Evolutionary conservation across 2,113 vertebrate species (phyloP).

Genomic region (Apaloderma vittatum): DNA sequence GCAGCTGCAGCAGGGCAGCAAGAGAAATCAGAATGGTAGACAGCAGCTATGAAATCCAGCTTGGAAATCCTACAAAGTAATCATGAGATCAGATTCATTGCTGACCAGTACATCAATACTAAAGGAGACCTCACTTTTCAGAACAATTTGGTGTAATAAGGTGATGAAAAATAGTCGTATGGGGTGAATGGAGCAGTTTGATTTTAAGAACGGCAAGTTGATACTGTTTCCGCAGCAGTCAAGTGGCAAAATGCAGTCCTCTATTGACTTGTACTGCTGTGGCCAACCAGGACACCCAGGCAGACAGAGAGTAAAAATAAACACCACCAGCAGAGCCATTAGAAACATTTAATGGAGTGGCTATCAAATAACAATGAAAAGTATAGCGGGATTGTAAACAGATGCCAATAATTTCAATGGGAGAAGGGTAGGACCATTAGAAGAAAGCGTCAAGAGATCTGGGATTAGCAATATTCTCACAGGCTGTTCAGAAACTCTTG

Average conservation of each 20-base stretch:
- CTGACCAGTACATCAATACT: conserved; percentile 17
- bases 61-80: not conserved
- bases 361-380: not conserved
- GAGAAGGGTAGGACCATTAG: not conserved
- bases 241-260: not conserved
- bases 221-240: not conserved
- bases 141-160: not conserved
- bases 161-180: not conserved
- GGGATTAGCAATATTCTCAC: not conserved
- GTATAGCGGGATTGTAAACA: not conserved
- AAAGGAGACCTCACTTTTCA: not conserved
- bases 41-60: not conserved
- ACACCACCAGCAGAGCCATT: not conserved
- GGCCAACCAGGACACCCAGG: not conserved
- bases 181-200: not conserved
- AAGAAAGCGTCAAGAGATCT: not conserved
- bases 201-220: not conserved
- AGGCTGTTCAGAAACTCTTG: not conserved
- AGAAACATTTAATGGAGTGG: not conserved
- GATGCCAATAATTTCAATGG: not conserved
- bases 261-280: not conserved
- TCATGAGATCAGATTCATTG: not conserved
- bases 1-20: not conserved
- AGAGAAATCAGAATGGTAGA: conserved; percentile 19
- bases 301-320: not conserved